Conservation (phyloP, 2,113 vertebrate species). For the Columba livia region DNA sequence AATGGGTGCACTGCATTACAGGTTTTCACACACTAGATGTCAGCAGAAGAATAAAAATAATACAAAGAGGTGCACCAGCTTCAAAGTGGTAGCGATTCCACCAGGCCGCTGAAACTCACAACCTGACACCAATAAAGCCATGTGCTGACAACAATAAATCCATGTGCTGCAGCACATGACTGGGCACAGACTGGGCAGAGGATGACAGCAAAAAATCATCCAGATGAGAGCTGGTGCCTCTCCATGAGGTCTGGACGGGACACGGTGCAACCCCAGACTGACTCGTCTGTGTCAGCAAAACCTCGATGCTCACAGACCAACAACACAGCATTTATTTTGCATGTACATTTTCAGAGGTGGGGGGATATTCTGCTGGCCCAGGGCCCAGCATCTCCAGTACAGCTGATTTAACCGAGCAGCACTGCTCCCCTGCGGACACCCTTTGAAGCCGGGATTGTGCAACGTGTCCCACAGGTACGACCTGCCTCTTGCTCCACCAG, state of each 20-base stretch:
- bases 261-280: not conserved
- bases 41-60: constrained; percentile 40
- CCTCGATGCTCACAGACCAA: not conserved
- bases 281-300: accelerated
- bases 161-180: not conserved
- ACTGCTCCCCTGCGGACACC: not conserved
- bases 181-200: not conserved
- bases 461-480: not conserved
- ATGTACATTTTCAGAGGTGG: accelerated
- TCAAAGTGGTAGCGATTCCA: not conserved
- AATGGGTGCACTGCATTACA: not conserved
- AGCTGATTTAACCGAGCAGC: not conserved
- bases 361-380: not conserved
- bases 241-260: accelerated
- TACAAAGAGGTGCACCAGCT: accelerated
- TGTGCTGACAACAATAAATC: not conserved
- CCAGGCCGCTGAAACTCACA: not conserved
- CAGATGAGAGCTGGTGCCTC: not conserved
- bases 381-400: not conserved
- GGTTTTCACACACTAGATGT: constrained; percentile 39
- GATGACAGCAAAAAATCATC: not conserved
- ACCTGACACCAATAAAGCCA: not conserved
- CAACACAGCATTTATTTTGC: not conserved
- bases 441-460: not conserved
- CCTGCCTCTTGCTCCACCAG: not conserved